Percentiles rank a stretch among this genome's conserved stretches.
Evolutionary conservation across 2,888 invertebrate genomes (phyloP).

Genomic region (Hecatera dysodea): DNA sequence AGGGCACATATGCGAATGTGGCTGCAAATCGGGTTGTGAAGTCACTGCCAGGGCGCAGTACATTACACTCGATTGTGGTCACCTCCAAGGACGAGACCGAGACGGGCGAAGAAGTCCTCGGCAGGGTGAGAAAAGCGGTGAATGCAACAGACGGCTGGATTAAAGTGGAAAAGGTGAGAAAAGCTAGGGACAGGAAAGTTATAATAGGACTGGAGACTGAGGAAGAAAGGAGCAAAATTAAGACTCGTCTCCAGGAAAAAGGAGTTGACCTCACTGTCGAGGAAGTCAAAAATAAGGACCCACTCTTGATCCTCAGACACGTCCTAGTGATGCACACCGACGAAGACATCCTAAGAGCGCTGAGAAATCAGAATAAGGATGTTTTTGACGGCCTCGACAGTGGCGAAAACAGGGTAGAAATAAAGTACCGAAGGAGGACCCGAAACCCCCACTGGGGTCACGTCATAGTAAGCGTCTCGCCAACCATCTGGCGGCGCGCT

Average conservation of each 20-base stretch:
- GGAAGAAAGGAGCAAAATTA: not conserved
- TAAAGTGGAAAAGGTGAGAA: no score
- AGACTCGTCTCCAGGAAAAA: not conserved
- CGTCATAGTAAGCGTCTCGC: not conserved
- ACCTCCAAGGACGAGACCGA: not conserved
- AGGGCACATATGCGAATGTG: not conserved
- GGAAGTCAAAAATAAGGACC: no score
- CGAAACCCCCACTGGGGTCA: not conserved
- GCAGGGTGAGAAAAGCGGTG: not conserved
- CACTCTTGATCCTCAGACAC: no score
- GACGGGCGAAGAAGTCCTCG: not conserved
- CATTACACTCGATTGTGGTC: no score
- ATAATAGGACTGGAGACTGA: not conserved
- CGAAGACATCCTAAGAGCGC: not conserved
- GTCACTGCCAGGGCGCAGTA: no score
- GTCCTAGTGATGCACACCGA: not conserved
- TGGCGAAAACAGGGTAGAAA: not conserved
- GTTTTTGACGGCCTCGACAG: not conserved
- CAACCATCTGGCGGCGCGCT: no score
- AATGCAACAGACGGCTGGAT: no score
- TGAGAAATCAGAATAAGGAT: not conserved
- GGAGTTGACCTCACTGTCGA: no score
- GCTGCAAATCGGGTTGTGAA: not conserved
- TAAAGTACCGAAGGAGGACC: not conserved
- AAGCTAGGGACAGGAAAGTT: not conserved